phyloP scores from a whole-genome alignment of 1,140 invertebrate species.

The Drosophila insularis region DNA sequence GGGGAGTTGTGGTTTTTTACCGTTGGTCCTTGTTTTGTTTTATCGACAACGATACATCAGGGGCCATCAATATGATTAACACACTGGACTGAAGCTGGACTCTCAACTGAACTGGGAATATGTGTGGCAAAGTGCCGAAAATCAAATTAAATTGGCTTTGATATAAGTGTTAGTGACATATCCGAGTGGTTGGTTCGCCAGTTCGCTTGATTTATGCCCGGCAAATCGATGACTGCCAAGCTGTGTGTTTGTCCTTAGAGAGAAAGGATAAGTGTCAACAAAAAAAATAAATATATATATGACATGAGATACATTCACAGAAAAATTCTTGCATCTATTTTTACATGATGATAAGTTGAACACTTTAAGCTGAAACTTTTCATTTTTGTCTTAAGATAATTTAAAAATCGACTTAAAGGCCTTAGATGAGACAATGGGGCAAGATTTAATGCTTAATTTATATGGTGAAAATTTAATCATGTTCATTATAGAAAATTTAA shows the following conservation, averaged over 20 bases:
- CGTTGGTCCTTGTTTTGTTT: conserved; percentile 65
- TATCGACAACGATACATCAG: conserved; percentile 71
- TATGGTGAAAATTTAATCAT: too few species aligned
- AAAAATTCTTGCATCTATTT: neutral
- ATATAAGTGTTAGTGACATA: conserved; percentile 79
- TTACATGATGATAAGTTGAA: neutral
- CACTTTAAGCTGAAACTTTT: conserved; percentile 24
- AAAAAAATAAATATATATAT: conserved; percentile 28
- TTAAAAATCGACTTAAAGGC: conserved; percentile 84
- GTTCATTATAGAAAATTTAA: too few species aligned
- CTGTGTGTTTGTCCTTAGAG: conserved; percentile 69
- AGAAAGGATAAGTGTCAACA: conserved; percentile 72
- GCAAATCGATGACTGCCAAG: conserved; percentile 56
- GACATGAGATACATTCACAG: conserved; percentile 34
- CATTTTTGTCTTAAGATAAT: conserved; percentile 83
- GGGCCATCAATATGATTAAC: conserved; percentile 74
- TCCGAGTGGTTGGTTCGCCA: conserved; percentile 42
- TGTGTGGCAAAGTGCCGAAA: conserved; percentile 68
- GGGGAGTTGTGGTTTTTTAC: conserved; percentile 61
- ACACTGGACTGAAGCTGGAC: conserved; percentile 23
- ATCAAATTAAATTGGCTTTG: conserved; percentile 80
- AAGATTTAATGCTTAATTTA: too few species aligned
- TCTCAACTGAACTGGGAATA: conserved; percentile 27
- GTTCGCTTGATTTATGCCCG: conserved; percentile 66
- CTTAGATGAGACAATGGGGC: conserved; percentile 33